Evolutionary conservation across 2,888 invertebrate genomes (phyloP).

Genomic region (Celastrina argiolus): DNA sequence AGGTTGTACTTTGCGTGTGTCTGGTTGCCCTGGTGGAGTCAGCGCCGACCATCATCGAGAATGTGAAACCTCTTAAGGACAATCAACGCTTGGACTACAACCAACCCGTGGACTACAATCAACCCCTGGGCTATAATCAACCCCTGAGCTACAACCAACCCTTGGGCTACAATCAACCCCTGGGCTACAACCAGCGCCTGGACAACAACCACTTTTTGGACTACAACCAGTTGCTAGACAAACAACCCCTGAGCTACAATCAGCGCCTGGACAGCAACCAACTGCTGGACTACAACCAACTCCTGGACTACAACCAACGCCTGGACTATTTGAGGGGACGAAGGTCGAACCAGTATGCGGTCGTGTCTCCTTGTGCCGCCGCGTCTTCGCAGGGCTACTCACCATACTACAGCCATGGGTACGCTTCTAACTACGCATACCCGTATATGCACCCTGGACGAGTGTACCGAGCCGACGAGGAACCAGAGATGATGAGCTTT

Average conservation of each 20-base stretch:
- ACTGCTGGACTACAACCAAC: constrained; percentile 8
- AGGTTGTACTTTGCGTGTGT: constrained; percentile 43
- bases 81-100: constrained; percentile 18
- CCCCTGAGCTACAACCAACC: constrained; percentile 18
- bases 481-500: constrained; percentile 49
- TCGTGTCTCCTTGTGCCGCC: constrained; percentile 48
- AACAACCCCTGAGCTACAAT: background rate
- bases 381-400: constrained; percentile 34
- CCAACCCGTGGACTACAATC: background rate
- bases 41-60: constrained; percentile 37
- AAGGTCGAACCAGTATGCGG: constrained; percentile 27
- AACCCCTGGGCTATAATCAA: constrained; percentile 17
- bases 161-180: background rate
- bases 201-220: background rate
- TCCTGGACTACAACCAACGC: constrained; percentile 20
- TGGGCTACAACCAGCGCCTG: background rate
- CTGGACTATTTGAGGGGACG: constrained; percentile 29
- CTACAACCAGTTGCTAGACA: background rate
- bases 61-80: too few species aligned
- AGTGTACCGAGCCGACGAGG: constrained; percentile 31
- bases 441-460: constrained; percentile 34
- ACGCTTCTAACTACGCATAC: constrained; percentile 26
- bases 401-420: background rate
- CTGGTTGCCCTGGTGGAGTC: constrained; percentile 39
- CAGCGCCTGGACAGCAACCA: constrained; percentile 14